Conservation (phyloP, 2,888 invertebrate genomes). For the Limnephilus marmoratus region DNA sequence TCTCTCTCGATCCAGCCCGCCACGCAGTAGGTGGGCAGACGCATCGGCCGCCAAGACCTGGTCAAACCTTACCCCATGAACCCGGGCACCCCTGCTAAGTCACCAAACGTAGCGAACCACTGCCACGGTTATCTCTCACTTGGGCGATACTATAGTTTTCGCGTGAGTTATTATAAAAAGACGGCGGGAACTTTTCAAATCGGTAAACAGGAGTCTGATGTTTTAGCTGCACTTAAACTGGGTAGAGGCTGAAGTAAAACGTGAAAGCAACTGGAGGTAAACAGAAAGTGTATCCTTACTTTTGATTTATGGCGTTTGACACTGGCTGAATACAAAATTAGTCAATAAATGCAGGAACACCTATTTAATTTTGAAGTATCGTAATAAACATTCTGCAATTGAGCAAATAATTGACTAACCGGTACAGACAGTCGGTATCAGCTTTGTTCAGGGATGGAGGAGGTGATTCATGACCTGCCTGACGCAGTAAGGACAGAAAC, state of each 20-base stretch:
- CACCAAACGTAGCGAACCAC: too few species aligned
- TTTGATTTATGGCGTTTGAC: not conserved
- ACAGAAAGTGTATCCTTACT: not conserved
- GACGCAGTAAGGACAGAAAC: not conserved
- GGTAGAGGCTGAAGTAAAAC: not conserved
- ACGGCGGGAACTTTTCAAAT: not conserved
- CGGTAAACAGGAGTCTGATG: too few species aligned
- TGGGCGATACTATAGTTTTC: not conserved
- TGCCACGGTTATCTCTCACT: not conserved
- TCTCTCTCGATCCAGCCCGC: too few species aligned
- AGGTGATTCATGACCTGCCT: slow-evolving; percentile 13
- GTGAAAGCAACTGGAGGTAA: not conserved
- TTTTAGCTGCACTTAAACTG: not conserved
- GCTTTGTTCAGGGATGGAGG: not conserved
- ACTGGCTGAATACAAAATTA: not conserved
- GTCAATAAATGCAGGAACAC: not conserved
- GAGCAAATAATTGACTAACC: not conserved
- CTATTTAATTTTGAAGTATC: not conserved
- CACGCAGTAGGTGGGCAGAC: too few species aligned
- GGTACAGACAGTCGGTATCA: not conserved
- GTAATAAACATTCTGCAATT: not conserved
- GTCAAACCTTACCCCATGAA: too few species aligned
- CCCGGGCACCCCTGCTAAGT: too few species aligned
- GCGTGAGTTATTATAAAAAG: not conserved
- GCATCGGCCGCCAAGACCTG: too few species aligned